Base-by-base conservation (phyloP, 2,113 vertebrate genomes). In the Zosterops japonicus region DNA sequence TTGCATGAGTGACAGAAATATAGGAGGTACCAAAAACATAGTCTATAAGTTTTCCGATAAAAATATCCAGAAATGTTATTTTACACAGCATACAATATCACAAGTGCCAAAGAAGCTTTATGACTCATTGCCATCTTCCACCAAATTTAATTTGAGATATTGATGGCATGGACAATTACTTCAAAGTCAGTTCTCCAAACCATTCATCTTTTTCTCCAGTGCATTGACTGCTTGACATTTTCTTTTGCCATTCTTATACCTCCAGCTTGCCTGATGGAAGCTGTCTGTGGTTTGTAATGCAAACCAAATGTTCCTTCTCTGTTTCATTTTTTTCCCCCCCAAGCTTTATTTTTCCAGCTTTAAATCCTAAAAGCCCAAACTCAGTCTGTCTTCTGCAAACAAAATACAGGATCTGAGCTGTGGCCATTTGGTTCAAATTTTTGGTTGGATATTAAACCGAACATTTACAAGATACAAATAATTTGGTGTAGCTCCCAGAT, bases 261-360 rank as follows among this genome's bases (percentile, higher is more conserved):
- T 82, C 76, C 70, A 86, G 69, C 29, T 55, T 1, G 77, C 67
- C 93, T 87, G 85, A 94, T 94, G 93, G 84, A 96, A 96, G 93
- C 87, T 96, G 94, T 92, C 96, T 96, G 97, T 95, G 93, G 96
- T 93, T 93, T 80, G 47, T 92, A 97, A 90, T 70, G 76, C 63
- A 96, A 96, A 94, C 91, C 93, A 92, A 90, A 90, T 95, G 94
- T 96, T 96, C 71, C 57, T 87, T 47, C 79, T 89, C 86, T 89
- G 65, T 84, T 91, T 61, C 42, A 27, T 50, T 72, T 28, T 79
- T 57, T 39, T 39, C 21, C 1, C 0, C 33, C 29, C 33, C 63
- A 70, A 83, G 74, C 42, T 89, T 70, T 95, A 87, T 97, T 97
- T 95, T 95, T 95, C 75, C 84, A 90, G 80, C 88, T 87, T 92